Conservation (phyloP, 2,113 vertebrate genomes). For the Arvicanthis niloticus region DNA sequence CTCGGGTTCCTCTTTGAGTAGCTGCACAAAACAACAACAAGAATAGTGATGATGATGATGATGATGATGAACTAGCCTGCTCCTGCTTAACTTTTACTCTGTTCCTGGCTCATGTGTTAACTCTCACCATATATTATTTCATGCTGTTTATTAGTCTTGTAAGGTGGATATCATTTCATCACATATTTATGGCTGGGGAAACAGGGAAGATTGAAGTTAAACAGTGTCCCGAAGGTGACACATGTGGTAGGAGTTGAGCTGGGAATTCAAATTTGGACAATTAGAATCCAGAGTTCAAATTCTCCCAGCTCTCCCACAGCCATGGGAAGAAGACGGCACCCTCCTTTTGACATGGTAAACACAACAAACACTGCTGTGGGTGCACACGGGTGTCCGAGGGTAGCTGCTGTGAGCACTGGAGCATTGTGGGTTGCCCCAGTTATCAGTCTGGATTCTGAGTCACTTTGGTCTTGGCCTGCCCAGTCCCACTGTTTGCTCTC, state of each 20-base stretch:
- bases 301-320: background rate
- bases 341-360: background rate
- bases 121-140: background rate
- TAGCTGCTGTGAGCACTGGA: background rate
- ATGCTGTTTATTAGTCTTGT: background rate
- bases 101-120: background rate
- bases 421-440: rapidly evolving
- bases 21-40: background rate
- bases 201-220: background rate
- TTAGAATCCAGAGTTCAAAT: background rate
- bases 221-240: background rate
- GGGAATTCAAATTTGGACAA: background rate
- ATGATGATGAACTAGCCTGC: background rate
- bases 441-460: rapidly evolving
- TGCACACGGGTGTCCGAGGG: background rate
- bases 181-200: background rate
- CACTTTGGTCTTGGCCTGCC: background rate
- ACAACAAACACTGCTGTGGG: background rate
- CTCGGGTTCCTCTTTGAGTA: slow-evolving; percentile 41
- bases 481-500: background rate
- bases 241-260: background rate
- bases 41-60: background rate
- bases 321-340: background rate
- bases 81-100: background rate
- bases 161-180: slow-evolving; percentile 6